These are phyloP conservation scores for Columba livia DNA, from an alignment of 2,113 vertebrate genomes.

Conservation along the genomic window DNA sequence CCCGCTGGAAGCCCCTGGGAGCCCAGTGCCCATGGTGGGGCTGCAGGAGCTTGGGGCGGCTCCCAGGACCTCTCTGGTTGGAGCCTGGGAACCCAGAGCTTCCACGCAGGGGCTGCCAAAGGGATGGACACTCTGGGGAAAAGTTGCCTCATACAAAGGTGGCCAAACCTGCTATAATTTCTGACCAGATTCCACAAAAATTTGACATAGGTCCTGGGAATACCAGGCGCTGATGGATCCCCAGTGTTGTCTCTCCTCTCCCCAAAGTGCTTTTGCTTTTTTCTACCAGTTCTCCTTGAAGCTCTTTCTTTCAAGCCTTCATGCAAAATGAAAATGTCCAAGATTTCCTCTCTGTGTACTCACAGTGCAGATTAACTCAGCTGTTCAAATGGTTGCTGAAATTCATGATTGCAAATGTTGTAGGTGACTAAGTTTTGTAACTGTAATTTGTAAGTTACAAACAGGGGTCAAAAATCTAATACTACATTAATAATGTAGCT, in stretches of 20 bases:
- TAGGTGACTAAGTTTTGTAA: background rate
- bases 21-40: background rate
- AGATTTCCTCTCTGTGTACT: background rate
- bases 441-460: background rate
- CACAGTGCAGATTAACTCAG: background rate
- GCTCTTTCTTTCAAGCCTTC: slow-evolving; percentile 10
- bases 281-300: background rate
- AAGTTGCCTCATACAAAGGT: background rate
- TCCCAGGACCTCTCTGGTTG: rapidly evolving
- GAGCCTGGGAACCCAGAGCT: background rate
- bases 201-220: background rate
- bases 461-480: background rate
- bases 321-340: background rate
- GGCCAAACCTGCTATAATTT: background rate
- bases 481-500: background rate
- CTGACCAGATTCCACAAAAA: background rate
- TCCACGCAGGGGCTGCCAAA: background rate
- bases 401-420: background rate
- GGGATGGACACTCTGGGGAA: background rate
- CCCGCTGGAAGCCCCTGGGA: rapidly evolving
- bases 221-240: background rate
- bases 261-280: background rate
- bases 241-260: background rate
- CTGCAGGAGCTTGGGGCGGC: background rate
- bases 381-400: background rate